phyloP scores from a whole-genome alignment of 2,797 vertebrate species.

The Karalla daura region DNA sequence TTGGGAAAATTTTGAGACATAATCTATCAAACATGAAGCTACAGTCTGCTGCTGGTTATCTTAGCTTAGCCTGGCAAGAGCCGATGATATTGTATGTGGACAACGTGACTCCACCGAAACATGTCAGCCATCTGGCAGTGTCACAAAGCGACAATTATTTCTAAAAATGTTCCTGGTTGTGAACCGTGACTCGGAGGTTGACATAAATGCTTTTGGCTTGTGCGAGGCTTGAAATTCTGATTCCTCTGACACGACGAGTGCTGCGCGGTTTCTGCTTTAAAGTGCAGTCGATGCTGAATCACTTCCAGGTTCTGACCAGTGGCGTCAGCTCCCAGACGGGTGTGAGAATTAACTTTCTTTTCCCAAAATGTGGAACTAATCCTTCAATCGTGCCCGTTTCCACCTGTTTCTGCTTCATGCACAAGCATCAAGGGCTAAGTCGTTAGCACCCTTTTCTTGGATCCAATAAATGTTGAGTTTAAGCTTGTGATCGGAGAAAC shows the following conservation, averaged over 20 bases:
- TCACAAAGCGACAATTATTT: background rate
- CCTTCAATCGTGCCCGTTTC: background rate
- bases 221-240: background rate
- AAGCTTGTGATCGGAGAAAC: slow-evolving; percentile 48
- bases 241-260: background rate
- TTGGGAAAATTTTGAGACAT: background rate
- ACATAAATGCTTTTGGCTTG: too few relatives aligned
- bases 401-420: background rate
- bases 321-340: too few relatives aligned
- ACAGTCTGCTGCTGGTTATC: background rate
- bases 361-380: background rate
- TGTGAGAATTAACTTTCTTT: accelerated
- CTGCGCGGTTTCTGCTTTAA: background rate
- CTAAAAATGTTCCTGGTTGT: too few relatives aligned
- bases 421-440: too few relatives aligned
- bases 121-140: background rate
- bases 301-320: too few relatives aligned
- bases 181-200: too few relatives aligned
- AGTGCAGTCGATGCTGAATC: too few relatives aligned
- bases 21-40: background rate
- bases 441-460: background rate
- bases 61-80: slow-evolving; percentile 24
- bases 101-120: too few relatives aligned
- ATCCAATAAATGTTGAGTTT: slow-evolving; percentile 4
- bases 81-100: background rate